Evolutionary conservation across 2,113 vertebrate species (phyloP).

Genomic region (Hypomesus transpacificus): DNA sequence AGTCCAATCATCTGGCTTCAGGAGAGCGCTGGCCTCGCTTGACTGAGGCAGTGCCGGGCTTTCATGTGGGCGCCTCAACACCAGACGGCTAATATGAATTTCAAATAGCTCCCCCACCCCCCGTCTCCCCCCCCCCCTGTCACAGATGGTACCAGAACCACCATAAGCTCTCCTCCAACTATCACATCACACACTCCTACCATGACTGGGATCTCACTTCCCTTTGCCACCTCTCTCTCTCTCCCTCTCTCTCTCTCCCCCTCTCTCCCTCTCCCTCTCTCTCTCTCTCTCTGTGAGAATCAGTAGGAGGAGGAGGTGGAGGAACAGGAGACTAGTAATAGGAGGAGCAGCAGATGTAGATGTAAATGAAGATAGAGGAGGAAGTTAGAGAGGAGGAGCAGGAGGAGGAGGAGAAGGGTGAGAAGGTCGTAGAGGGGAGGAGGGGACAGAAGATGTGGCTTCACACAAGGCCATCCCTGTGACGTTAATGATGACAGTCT

Average conservation of each 20-base stretch:
- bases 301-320: too few relatives aligned
- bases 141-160: constrained; percentile 40
- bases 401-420: not conserved
- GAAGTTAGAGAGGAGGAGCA: too few relatives aligned
- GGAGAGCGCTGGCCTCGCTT: constrained; percentile 29
- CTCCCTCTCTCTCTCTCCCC: not conserved
- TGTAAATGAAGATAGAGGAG: too few relatives aligned
- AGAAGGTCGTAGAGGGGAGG: too few relatives aligned
- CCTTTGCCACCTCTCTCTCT: too few relatives aligned
- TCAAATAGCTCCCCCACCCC: constrained; percentile 48
- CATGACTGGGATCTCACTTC: not conserved
- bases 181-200: constrained; percentile 1
- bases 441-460: not conserved
- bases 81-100: constrained; percentile 55
- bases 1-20: constrained; percentile 55
- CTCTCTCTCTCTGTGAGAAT: too few relatives aligned
- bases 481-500: not conserved
- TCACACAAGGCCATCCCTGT: not conserved
- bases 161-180: constrained; percentile 25
- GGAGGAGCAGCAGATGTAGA: too few relatives aligned
- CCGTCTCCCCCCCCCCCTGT: constrained; percentile 17
- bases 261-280: not conserved
- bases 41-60: constrained; percentile 44
- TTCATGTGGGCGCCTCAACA: constrained; percentile 67
- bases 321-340: too few relatives aligned